Conservation (phyloP, 2,888 invertebrate genomes). For the Incurvaria masculella region DNA sequence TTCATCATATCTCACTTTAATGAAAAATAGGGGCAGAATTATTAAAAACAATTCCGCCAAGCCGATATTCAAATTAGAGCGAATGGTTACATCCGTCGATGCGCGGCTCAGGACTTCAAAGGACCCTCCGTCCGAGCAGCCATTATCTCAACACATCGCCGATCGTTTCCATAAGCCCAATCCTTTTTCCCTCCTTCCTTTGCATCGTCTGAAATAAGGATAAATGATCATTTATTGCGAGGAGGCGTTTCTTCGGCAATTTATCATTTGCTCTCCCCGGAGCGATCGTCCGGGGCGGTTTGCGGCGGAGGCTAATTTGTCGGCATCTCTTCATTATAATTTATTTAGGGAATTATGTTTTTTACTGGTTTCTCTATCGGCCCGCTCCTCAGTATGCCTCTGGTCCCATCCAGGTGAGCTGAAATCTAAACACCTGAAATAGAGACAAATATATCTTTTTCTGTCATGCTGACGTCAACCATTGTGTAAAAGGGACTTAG, state of each 20-base stretch:
- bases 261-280: conserved; percentile 56
- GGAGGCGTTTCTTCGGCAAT: conserved; percentile 51
- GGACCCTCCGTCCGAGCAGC: conserved; percentile 27
- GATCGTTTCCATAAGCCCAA: conserved; percentile 42
- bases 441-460: no score
- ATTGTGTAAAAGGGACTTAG: no score
- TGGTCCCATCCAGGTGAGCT: no score
- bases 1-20: no score
- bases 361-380: no score
- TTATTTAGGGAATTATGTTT: no score
- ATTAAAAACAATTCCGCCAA: conserved; percentile 34
- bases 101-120: conserved; percentile 33
- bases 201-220: conserved; percentile 30
- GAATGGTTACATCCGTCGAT: conserved; percentile 47
- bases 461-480: no score
- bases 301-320: conserved; percentile 54
- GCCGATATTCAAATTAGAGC: conserved; percentile 39
- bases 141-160: conserved; percentile 56
- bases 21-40: no score
- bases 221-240: conserved; percentile 39
- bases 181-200: conserved; percentile 48
- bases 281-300: conserved; percentile 57
- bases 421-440: no score
- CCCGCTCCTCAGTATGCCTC: no score
- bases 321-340: no score